phyloP scores from a whole-genome alignment of 1,140 invertebrate species.

The Phortica variegata region DNA sequence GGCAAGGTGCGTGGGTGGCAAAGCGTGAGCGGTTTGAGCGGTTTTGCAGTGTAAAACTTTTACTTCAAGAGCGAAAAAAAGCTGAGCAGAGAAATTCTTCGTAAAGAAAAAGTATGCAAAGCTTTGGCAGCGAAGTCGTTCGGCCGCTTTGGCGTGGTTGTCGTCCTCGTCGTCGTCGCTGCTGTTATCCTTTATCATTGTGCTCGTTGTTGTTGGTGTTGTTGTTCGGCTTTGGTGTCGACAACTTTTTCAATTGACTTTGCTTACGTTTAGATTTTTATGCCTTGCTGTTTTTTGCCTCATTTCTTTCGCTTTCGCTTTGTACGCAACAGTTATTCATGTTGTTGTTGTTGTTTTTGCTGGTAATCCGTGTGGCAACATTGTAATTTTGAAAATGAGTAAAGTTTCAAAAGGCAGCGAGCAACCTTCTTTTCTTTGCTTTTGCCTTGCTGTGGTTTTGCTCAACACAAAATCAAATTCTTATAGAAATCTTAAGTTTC shows the following conservation, averaged over 20 bases:
- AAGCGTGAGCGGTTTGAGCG: slow-evolving; percentile 49
- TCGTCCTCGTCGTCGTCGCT: slow-evolving; percentile 35
- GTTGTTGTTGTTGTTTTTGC: slow-evolving; percentile 10
- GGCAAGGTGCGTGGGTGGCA: slow-evolving; percentile 27
- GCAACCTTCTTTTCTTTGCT: slow-evolving; percentile 7
- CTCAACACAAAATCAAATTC: slow-evolving; percentile 38
- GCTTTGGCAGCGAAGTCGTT: slow-evolving; percentile 19
- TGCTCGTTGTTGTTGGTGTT: slow-evolving; percentile 1
- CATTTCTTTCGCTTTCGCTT: too few species aligned
- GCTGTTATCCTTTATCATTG: slow-evolving; percentile 15
- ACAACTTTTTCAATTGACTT: slow-evolving; percentile 53
- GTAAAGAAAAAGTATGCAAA: slow-evolving; percentile 32
- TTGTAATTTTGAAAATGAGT: slow-evolving; percentile 57
- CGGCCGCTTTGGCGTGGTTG: slow-evolving; percentile 15
- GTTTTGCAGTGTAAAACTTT: slow-evolving; percentile 46
- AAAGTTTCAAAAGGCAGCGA: slow-evolving; percentile 49
- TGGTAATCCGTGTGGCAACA: slow-evolving; percentile 49
- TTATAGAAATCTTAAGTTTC: slow-evolving; percentile 32
- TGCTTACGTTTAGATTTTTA: slow-evolving; percentile 55
- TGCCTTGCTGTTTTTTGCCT: background rate
- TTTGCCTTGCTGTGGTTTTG: slow-evolving; percentile 4
- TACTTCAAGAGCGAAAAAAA: slow-evolving; percentile 20
- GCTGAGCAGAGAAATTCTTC: slow-evolving; percentile 47
- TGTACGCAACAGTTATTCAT: too few species aligned
- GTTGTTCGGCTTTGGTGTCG: slow-evolving; percentile 9